A percentile compares a stretch with the other conserved stretches of the same genome.
Conservation (phyloP, 2,113 vertebrate species). For the Pithys albifrons region DNA sequence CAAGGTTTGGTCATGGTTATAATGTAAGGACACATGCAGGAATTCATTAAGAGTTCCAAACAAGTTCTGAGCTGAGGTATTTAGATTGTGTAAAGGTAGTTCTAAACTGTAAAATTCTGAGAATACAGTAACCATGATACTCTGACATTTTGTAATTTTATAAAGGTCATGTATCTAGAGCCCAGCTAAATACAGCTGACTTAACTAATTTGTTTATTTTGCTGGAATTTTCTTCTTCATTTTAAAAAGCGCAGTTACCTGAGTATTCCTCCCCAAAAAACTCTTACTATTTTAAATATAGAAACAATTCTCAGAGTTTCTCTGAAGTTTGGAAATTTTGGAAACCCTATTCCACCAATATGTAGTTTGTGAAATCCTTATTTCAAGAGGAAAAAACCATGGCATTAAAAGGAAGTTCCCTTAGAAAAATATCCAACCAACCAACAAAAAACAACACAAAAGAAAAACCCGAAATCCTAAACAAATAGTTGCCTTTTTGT, state of each 20-base stretch:
- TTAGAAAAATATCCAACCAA: background rate
- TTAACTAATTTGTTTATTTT: background rate
- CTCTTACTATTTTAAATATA: background rate
- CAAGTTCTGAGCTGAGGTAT: background rate
- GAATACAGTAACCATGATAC: background rate
- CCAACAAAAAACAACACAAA: background rate
- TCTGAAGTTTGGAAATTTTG: background rate
- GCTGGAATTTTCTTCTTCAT: background rate
- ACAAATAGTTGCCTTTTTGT: background rate
- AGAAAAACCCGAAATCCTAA: accelerated
- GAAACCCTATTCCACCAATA: background rate
- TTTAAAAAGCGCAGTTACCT: background rate
- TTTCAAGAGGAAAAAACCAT: background rate
- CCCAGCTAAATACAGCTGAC: background rate
- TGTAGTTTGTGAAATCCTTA: background rate
- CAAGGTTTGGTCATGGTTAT: background rate
- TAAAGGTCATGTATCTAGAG: background rate
- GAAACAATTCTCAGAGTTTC: background rate
- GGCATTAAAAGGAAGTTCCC: background rate
- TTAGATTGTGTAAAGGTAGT: background rate
- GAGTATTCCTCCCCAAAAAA: background rate
- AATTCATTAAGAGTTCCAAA: background rate
- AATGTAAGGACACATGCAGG: background rate
- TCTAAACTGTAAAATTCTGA: background rate
- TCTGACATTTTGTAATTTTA: background rate